These are phyloP conservation scores for Chaetodon auriga DNA, from an alignment of 2,113 vertebrate genomes.

Conservation along the genomic window DNA sequence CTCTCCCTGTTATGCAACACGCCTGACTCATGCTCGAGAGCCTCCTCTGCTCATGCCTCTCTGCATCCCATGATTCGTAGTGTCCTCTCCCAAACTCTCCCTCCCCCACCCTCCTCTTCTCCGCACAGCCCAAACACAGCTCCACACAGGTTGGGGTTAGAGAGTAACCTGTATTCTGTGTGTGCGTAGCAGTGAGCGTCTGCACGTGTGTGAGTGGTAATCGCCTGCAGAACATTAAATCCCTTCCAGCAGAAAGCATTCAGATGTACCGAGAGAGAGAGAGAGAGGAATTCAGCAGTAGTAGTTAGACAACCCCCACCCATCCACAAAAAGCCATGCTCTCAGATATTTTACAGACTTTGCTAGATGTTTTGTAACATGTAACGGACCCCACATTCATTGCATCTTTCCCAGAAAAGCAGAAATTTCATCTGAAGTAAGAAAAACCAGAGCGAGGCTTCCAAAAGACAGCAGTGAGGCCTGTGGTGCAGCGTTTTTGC, in stretches of 20 bases:
- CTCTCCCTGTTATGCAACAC: conserved; percentile 70
- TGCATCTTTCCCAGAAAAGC: neutral
- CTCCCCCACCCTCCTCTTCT: conserved; percentile 8
- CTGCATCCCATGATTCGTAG: conserved; percentile 62
- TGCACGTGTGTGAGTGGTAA: conserved; percentile 21
- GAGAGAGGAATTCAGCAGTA: neutral
- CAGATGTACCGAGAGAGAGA: neutral
- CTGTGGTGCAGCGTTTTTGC: conserved; percentile 8
- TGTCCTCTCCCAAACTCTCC: conserved; percentile 19
- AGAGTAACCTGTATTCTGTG: conserved; percentile 25
- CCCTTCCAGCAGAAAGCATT: neutral
- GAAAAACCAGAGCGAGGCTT: neutral
- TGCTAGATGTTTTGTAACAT: neutral
- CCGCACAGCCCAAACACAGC: neutral
- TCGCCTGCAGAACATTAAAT: conserved; percentile 9
- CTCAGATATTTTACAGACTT: neutral
- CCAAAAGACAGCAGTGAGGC: neutral
- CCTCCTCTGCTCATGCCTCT: conserved; percentile 52
- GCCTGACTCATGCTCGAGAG: conserved; percentile 78
- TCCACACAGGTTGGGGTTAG: neutral
- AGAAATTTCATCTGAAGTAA: neutral
- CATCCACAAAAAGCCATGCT: neutral
- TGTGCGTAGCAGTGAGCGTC: neutral
- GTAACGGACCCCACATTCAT: neutral
- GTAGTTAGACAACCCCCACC: neutral